Base-by-base conservation (phyloP, 2,888 invertebrate species). In the Leptinotarsa peninsularis region DNA sequence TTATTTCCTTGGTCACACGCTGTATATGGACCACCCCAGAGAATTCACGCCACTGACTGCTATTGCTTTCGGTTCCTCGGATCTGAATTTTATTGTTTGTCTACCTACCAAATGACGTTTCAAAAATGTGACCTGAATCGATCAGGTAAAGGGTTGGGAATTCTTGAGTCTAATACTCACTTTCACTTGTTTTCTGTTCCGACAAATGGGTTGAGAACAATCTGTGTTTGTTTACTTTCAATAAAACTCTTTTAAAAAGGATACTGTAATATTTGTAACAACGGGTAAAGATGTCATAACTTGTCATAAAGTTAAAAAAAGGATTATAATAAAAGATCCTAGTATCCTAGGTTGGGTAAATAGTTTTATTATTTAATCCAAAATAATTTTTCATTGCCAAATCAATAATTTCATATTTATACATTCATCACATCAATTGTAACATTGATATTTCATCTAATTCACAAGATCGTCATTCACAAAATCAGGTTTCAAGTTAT, bases 141-240 rank as follows among this genome's bases (percentile, higher is more conserved):
- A 67, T 67, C 49, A 58, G 69, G 56, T 69, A 69, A 58, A 70
- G 70, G 70, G 70, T 58, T 70, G 68, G 54, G 54, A 43, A 49
- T 58, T 58, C 18, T 43, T 43, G 15, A 21, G 14, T 43, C 33
- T 23, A 21, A 23, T 58, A 58, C 18, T n/a, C 43, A 67, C 56
- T 72, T 72, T 72, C 67, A 72, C 70, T 70, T 43, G 43, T 58
- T 23, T 23, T 58, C 58, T 58, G 58, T 58, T 70, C 56, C 70
- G 68, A 58, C 63, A 63, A 63, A 63, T 63, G n/a, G 63, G 63
- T 13, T n/a, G 33, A 17, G n/a, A 43, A 15, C 43, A 63, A 63
- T 63, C 43, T n/a, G 33, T 7, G 17, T 5, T 5, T 63, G 63
- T 63, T 43, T 63, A 63, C 13, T 43, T 43, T 63, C 63, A 63